Evolutionary conservation across 2,888 invertebrate genomes (phyloP).

Genomic region (Lasioglossum malachurum): DNA sequence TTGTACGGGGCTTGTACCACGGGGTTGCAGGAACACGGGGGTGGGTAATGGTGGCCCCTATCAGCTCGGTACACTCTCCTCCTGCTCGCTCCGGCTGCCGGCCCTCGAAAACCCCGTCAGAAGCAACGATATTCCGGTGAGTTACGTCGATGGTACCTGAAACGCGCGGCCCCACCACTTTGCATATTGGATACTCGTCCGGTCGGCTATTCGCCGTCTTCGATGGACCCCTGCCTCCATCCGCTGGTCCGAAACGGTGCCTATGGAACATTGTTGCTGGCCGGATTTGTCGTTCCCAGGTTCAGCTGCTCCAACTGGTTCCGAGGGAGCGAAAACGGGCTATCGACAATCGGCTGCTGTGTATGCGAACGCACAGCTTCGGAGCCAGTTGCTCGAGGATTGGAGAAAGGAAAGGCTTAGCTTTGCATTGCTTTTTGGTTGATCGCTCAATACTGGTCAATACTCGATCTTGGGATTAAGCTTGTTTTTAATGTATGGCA

Average conservation of each 20-base stretch:
- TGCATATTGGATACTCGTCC: conserved; percentile 69
- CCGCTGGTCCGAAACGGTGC: background rate
- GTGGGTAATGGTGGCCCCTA: conserved; percentile 74
- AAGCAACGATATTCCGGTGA: conserved; percentile 68
- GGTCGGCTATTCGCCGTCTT: conserved; percentile 43
- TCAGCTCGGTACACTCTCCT: conserved; percentile 76
- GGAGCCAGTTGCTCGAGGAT: background rate
- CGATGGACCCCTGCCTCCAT: conserved; percentile 44
- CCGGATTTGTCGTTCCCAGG: conserved; percentile 15
- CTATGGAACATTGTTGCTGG: background rate
- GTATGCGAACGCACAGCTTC: background rate
- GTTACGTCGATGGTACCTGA: conserved; percentile 69
- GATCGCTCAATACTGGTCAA: background rate
- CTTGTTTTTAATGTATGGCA: background rate
- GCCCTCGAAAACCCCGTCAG: conserved; percentile 56
- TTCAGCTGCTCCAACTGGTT: background rate
- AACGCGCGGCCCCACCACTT: conserved; percentile 61
- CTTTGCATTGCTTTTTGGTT: background rate
- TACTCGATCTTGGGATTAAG: background rate
- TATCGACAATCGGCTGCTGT: background rate
- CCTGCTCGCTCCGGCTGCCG: conserved; percentile 20
- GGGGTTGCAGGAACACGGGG: conserved; percentile 51
- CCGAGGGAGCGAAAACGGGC: background rate
- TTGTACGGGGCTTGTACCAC: conserved; percentile 67
- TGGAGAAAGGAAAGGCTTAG: background rate